Evolutionary conservation across 2,888 invertebrate genomes (phyloP), one percentile per base, ranked within the genome.

Genomic region (Cetonia aurata): DNA sequence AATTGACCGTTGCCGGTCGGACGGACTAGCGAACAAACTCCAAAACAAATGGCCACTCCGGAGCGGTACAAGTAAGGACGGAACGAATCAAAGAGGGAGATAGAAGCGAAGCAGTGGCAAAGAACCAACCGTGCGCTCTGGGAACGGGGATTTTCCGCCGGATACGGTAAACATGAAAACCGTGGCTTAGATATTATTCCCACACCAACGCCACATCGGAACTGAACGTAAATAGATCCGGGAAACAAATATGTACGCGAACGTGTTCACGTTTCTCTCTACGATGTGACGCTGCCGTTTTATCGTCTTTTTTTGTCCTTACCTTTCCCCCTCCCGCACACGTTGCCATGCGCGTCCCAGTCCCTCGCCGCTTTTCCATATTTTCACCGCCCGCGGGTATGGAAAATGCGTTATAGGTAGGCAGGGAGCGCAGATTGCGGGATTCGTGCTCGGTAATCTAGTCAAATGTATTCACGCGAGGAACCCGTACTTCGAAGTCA

Each of bases 391-490:
- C 62, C 48, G 57, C 59, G 67, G 70, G 68, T 70, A 59, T 53
- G 48, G 68, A 31, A 65, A 70, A 69, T 68, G 73, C 67, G 70
- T 73, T 71, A 73, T 71, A 69, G 56, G 56, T 57, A 69, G 60
- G 68, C 50, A 68, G 59, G 67, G 55, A 67, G 62, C 66, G 52
- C 69, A 69, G 73, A 71, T 73, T 73, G 71, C 65, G 60, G 71
- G 73, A 68, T 71, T 56, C 73, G 67, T 69, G 66, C 69, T 72
- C 48, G 59, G 73, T 72, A 73, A 73, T 73, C 73, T 72, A 73
- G 73, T 73, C 73, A 73, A 73, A 73, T 73, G 73, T 73, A 73
- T 73, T 73, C 73, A 67, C 70, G 71, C 70, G 73, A 70, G 69
- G 73, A 71, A 72, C 67, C 67, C 59, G 60, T 67, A 72, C 65